phyloP scores from a whole-genome alignment of 2,113 vertebrate genomes.

The Alligator sinensis region DNA sequence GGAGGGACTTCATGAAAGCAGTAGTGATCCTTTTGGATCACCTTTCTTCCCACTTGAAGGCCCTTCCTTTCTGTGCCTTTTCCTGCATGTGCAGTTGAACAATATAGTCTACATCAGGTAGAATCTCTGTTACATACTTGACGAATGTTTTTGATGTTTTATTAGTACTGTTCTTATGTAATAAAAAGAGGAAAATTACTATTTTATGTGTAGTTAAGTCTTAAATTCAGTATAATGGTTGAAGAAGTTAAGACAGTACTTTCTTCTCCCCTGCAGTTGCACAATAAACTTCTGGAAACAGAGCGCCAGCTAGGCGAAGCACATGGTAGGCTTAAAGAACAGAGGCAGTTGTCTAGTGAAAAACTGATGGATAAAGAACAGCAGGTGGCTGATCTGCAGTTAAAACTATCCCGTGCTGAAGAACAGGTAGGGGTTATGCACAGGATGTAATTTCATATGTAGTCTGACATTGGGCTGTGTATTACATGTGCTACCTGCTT shows the following conservation, averaged over 20 bases:
- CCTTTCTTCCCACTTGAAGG: background rate
- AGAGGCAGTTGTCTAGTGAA: conserved; percentile 96
- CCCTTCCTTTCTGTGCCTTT: background rate
- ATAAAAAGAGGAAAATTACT: background rate
- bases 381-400: conserved; percentile 92
- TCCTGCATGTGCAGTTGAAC: background rate
- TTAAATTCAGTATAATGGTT: background rate
- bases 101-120: background rate
- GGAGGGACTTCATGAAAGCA: background rate
- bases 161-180: background rate
- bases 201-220: background rate
- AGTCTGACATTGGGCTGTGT: background rate
- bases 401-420: conserved; percentile 93
- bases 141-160: background rate
- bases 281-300: conserved; percentile 92
- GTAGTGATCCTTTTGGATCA: background rate
- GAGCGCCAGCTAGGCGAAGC: conserved; percentile 94
- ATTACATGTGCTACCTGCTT: background rate
- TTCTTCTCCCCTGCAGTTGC: conserved; percentile 82
- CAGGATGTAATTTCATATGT: background rate
- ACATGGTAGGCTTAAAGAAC: conserved; percentile 96
- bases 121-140: background rate
- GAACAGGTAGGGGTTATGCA: conserved; percentile 85
- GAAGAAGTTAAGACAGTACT: background rate
- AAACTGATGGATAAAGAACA: conserved; percentile 97